Base-by-base conservation (phyloP, 1,140 invertebrate genomes). In the Eurosta solidaginis region DNA sequence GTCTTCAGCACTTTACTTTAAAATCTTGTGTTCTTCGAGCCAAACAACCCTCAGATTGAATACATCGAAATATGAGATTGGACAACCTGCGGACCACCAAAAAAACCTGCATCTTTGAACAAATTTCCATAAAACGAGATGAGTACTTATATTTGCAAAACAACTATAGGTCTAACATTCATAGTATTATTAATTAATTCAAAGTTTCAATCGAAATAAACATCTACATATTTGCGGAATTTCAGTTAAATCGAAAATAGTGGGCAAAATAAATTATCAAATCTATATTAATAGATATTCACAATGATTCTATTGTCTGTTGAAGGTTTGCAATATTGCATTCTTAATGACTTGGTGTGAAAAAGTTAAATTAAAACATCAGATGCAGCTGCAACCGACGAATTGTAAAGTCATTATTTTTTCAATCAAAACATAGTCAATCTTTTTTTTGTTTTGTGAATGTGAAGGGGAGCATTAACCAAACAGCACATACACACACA, bases 191-290 rank as follows among this genome's bases (percentile, higher is more conserved):
- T 42, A 40, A 68, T 68, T 68, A 68, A 68, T 40, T 40, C 22
- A 1, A 36, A 40, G 40, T 40, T 68, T 68, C 22, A 47, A 47
- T 33, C 29, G 5, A 2, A 75, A 47, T 10, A 74, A 75, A 75
- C 47, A 7, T 25, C 25, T 29, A 45, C n/a, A n/a, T n/a, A n/a
- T n/a, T n/a, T n/a, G n/a, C n/a, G n/a, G n/a, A 40, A 75, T 27
- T 75, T 75, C 27, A 75, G 47, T 75, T 75, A 75, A 75, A 47
- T 75, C 25, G 29, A 20, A 74, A 44, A 45, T 74, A 74, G 9
- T 25, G 20, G 45, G n/a, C 73, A 25, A 74, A 22, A 44, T 22
- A 74, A 74, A 74, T 36, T n/a, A 74, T 25, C 9, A 47, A 44
- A 44, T 20, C 73, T 59, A 17, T 49, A 49, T 4, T 49, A 12